Conservation (phyloP, 2,888 invertebrate genomes). For the Geophilus truncorum region DNA sequence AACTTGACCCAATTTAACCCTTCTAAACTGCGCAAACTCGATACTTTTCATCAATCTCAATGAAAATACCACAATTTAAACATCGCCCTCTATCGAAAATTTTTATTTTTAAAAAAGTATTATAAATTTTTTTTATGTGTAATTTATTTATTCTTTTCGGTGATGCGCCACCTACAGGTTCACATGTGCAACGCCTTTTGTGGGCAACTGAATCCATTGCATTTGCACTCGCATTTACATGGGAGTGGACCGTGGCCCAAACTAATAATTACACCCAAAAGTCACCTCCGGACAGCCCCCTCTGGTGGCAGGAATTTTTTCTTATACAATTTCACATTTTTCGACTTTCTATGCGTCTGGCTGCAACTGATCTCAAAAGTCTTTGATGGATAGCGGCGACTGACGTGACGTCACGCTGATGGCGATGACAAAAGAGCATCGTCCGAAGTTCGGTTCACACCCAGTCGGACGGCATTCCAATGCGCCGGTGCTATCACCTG, state of each 20-base stretch:
- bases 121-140: no score
- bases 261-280: neutral
- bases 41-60: neutral
- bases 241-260: neutral
- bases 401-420: neutral
- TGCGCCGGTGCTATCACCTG: neutral
- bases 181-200: neutral
- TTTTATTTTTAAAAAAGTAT: neutral
- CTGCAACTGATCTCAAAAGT: neutral
- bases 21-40: neutral
- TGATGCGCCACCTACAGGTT: neutral
- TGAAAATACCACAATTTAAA: neutral
- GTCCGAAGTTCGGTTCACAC: neutral
- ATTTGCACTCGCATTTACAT: no score
- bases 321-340: neutral
- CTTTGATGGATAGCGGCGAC: neutral
- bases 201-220: neutral
- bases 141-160: neutral
- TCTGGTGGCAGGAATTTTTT: neutral
- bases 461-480: neutral
- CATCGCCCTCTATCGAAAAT: no score
- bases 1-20: neutral
- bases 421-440: neutral
- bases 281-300: neutral
- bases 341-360: neutral